Percentiles rank a stretch among this genome's conserved stretches.
These are phyloP conservation scores for Dendroctonus valens DNA, from an alignment of 1,140 invertebrate species.

Conservation along the genomic window DNA sequence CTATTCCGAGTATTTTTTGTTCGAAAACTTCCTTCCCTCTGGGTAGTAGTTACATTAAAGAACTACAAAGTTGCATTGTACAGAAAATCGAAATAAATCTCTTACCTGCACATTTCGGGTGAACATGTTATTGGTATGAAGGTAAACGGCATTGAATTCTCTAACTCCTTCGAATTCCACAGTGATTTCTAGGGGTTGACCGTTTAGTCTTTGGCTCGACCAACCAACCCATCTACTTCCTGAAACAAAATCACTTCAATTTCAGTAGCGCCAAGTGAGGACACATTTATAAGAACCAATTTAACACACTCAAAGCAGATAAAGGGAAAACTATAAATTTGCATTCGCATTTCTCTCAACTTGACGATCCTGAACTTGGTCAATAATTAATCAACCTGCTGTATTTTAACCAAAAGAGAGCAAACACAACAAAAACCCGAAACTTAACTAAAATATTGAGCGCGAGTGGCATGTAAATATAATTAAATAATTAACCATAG, in stretches of 20 bases:
- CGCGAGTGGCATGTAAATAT: slow-evolving; percentile 19
- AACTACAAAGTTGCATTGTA: too few species aligned
- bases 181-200: slow-evolving; percentile 64
- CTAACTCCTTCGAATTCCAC: slow-evolving; percentile 78
- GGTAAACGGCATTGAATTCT: slow-evolving; percentile 72
- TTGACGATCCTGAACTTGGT: too few species aligned
- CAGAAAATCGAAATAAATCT: slow-evolving; percentile 4
- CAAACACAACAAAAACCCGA: background rate
- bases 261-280: too few species aligned
- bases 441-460: slow-evolving; percentile 1
- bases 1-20: too few species aligned
- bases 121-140: slow-evolving; percentile 76
- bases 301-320: too few species aligned
- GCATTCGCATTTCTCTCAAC: too few species aligned
- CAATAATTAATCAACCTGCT: too few species aligned
- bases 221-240: slow-evolving; percentile 90
- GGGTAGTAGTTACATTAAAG: background rate
- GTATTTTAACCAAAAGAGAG: too few species aligned
- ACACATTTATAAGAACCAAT: background rate
- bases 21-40: too few species aligned
- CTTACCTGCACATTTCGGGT: slow-evolving; percentile 69
- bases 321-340: background rate
- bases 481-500: slow-evolving; percentile 22
- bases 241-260: slow-evolving; percentile 33
- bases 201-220: slow-evolving; percentile 64